phyloP scores from a whole-genome alignment of 2,888 invertebrate genomes.

The Eucera pruinosa region DNA sequence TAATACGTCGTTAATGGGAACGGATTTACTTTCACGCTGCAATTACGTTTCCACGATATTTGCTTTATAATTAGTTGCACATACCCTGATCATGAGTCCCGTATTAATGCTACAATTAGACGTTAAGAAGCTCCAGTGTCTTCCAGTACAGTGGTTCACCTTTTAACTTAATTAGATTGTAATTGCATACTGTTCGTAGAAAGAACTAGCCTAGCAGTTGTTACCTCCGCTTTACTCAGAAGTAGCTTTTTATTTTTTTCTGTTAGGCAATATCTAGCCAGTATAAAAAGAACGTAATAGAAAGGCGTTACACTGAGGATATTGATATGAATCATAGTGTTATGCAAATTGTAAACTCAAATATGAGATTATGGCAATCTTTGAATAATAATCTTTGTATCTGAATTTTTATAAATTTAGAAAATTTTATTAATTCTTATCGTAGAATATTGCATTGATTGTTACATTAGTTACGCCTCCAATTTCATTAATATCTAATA shows the following conservation, averaged over 20 bases:
- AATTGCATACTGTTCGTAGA: background rate
- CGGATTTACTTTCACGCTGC: constrained; percentile 43
- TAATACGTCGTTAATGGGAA: constrained; percentile 9
- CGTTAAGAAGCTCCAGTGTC: background rate
- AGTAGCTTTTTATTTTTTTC: background rate
- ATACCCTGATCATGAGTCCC: background rate
- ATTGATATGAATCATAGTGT: background rate
- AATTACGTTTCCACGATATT: constrained; percentile 25
- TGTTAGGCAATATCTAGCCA: no score
- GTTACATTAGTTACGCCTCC: no score
- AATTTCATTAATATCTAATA: no score
- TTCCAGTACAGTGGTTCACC: constrained; percentile 10
- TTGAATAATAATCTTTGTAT: no score
- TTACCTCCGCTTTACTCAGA: background rate
- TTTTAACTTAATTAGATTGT: constrained; percentile 27
- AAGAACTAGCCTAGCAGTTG: background rate
- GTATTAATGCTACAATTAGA: constrained; percentile 18
- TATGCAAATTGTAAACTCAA: no score
- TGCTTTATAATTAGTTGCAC: constrained; percentile 13
- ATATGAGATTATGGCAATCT: no score
- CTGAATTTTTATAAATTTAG: no score
- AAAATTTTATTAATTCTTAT: no score
- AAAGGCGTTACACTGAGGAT: no score
- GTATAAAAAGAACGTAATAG: no score
- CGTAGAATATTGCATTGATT: no score